Conservation (phyloP, 2,797 vertebrate genomes). For the Leuciscus waleckii region DNA sequence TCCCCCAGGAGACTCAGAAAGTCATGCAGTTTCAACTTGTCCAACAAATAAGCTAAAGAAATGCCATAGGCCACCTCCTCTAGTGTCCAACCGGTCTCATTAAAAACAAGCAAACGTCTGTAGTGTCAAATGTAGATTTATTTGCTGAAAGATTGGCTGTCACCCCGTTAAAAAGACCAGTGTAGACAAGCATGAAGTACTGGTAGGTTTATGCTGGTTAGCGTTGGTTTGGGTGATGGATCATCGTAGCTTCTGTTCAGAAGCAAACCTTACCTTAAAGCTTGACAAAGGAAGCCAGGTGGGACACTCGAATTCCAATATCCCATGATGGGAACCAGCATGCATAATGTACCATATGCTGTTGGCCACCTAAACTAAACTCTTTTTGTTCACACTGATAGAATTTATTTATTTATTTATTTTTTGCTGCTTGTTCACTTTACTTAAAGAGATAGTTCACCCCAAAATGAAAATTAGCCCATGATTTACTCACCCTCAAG, state of each 20-base stretch:
- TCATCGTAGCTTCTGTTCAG: neutral
- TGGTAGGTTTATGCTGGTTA: neutral
- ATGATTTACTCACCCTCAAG: too few relatives aligned
- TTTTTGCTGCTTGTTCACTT: too few relatives aligned
- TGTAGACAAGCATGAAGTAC: neutral
- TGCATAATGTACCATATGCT: neutral
- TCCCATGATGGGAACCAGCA: neutral
- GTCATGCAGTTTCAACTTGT: slow-evolving; percentile 66
- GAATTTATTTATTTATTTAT: too few relatives aligned
- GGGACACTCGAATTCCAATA: neutral
- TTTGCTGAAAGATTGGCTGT: slow-evolving; percentile 44
- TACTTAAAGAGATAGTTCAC: too few relatives aligned
- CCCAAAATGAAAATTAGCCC: too few relatives aligned
- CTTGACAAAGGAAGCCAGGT: neutral
- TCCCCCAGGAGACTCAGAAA: slow-evolving; percentile 66
- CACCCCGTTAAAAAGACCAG: neutral
- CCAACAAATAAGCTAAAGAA: slow-evolving; percentile 48
- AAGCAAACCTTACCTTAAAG: neutral
- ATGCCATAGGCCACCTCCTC: slow-evolving; percentile 50
- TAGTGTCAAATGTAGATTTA: slow-evolving; percentile 71
- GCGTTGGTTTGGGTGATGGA: neutral
- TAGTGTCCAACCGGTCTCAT: slow-evolving; percentile 49
- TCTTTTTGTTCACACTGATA: neutral
- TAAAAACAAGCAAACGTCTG: slow-evolving; percentile 69
- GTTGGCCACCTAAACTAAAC: neutral